Base-by-base conservation (phyloP, 2,888 invertebrate species). In the Agrotis clavis region DNA sequence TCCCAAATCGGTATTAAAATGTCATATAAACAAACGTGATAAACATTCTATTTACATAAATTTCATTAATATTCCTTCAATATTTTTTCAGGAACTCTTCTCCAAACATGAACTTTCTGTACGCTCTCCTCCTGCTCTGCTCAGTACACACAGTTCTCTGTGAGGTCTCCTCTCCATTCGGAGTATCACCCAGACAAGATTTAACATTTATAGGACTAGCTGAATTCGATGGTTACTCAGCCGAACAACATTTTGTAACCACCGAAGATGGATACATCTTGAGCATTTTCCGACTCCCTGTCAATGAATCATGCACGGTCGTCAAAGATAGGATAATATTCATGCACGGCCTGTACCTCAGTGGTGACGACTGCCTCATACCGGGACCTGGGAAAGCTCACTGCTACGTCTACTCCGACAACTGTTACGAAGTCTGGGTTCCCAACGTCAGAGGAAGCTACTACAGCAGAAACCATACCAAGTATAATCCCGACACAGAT, bases 371-470 rank as follows among this genome's bases (percentile, higher is more conserved):
- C 90, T 98, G 97, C 97, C 94, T 98, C 1, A 92, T 97, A 4
- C 96, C 97, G 64, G 97, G 97, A 18, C 97, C 95, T 18, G 93
- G 96, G 67, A 96, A 97, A 82, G 97, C 92, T 89, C 91, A 89
- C n/a, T 97, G 92, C 87, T 97, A 95, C 93, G 92, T 97, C 85
- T 96, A 97, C 61, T 94, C 97, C 0, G 96, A 97, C 81, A 89
- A 91, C 19, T 97, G 97, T 18, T 97, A 97, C 81, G 97, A 97
- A 84, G 97, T 97, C 4, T 98, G 98, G 98, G 83, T 98, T 74
- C 98, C 98, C 4, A 98, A 98, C 91, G 96, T 97, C 18, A 94
- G 98, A 74, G 98, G 98, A 16, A 98, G 98, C 89, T 96, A 95
- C 0, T 97, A 97, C 87, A 96, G 96, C 7, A 92, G 93, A 61